Evolutionary conservation across 2,888 invertebrate species (phyloP).

Genomic region (Cistogaster globosa): DNA sequence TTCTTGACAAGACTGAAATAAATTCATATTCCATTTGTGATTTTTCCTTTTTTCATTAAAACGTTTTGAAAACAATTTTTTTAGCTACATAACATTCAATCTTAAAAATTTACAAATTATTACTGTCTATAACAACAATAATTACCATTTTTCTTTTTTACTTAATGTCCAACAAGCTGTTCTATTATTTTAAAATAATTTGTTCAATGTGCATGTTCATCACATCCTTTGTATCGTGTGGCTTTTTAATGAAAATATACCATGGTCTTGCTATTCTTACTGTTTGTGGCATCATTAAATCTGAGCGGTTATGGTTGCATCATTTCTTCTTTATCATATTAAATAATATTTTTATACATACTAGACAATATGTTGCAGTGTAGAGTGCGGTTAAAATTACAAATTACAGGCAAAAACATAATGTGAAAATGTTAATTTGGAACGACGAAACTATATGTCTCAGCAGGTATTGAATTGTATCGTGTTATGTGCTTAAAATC

Average conservation of each 20-base stretch:
- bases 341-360: background rate
- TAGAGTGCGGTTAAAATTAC: background rate
- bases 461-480: too few species aligned
- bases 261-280: too few species aligned
- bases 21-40: too few species aligned
- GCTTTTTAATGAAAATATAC: background rate
- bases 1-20: too few species aligned
- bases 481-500: too few species aligned
- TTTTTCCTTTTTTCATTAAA: too few species aligned
- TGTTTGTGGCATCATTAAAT: slow-evolving; percentile 2
- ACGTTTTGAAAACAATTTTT: too few species aligned
- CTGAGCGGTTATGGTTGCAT: slow-evolving; percentile 2
- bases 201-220: background rate
- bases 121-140: background rate
- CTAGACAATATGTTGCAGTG: background rate
- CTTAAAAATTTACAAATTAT: background rate
- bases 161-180: background rate
- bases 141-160: background rate
- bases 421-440: too few species aligned
- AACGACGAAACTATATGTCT: too few species aligned
- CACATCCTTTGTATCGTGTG: background rate
- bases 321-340: too few species aligned
- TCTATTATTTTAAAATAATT: background rate
- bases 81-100: background rate
- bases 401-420: too few species aligned